Evolutionary conservation across 2,888 invertebrate genomes (phyloP).

Genomic region (Saturnia pavonia): DNA sequence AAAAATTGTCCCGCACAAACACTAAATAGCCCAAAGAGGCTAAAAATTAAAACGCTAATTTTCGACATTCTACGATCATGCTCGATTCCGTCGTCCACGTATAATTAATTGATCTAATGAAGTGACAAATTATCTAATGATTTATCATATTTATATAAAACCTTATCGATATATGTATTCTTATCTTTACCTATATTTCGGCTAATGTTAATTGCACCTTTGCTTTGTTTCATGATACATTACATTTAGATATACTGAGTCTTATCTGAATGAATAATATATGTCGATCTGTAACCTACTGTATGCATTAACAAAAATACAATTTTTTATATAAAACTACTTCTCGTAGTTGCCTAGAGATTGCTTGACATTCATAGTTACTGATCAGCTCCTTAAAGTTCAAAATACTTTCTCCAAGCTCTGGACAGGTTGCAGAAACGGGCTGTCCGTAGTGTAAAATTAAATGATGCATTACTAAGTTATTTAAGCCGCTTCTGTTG

Average conservation of each 20-base stretch:
- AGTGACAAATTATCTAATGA: constrained; percentile 49
- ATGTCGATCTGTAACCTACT: not conserved
- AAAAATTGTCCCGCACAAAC: constrained; percentile 55
- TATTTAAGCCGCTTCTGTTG: too few species aligned
- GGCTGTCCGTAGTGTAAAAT: too few species aligned
- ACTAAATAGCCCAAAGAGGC: constrained; percentile 47
- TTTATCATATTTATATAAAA: constrained; percentile 54
- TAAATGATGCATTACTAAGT: too few species aligned
- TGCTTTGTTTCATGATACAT: not conserved
- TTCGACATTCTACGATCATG: constrained; percentile 62
- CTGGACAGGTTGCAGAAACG: too few species aligned
- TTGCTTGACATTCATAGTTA: too few species aligned
- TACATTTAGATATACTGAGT: not conserved
- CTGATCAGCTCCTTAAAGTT: too few species aligned
- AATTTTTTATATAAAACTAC: not conserved
- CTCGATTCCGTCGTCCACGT: constrained; percentile 38
- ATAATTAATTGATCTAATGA: constrained; percentile 47
- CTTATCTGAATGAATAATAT: not conserved
- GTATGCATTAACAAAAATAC: not conserved
- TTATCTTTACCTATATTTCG: constrained; percentile 1
- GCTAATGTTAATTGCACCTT: not conserved
- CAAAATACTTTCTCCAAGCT: too few species aligned
- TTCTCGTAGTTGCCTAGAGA: too few species aligned
- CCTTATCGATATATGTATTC: constrained; percentile 44
- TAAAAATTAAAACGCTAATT: constrained; percentile 48